Percentiles rank a stretch among this genome's conserved stretches.
phyloP scores from a whole-genome alignment of 2,797 vertebrate genomes.

The Pangasius sanitwongsei region DNA sequence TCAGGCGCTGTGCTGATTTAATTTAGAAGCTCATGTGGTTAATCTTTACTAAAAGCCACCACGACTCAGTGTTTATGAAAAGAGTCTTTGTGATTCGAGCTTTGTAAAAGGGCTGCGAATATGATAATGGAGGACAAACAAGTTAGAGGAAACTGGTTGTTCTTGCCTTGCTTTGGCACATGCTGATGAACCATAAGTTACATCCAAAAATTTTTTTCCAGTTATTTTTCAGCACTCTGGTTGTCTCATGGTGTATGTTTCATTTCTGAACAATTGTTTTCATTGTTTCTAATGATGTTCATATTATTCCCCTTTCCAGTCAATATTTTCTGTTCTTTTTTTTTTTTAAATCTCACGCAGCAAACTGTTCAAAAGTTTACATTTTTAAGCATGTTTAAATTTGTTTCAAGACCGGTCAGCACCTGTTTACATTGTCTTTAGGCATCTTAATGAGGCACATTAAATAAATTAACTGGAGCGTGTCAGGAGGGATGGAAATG shows the following conservation, averaged over 20 bases:
- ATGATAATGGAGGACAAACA: constrained; percentile 32
- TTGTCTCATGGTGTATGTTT: neutral
- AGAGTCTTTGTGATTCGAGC: neutral
- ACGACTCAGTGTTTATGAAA: neutral
- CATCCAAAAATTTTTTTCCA: neutral
- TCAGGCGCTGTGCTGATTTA: neutral
- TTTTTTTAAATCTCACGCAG: neutral
- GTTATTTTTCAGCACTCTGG: neutral
- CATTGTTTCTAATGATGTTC: neutral
- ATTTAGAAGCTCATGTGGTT: neutral
- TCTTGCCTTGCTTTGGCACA: neutral
- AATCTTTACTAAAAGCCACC: neutral
- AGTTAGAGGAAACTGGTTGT: constrained; percentile 2
- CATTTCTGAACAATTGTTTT: neutral
- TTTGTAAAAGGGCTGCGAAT: neutral
- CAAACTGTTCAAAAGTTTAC: neutral
- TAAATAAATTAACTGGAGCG: neutral
- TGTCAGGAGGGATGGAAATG: neutral
- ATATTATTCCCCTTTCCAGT: neutral
- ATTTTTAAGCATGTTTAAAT: neutral
- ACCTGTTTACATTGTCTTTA: neutral
- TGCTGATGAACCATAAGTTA: neutral
- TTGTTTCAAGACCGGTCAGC: neutral
- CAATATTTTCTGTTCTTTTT: neutral
- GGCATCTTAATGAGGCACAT: neutral